A percentile compares a stretch with the other conserved stretches of the same genome.
phyloP scores from a whole-genome alignment of 2,797 vertebrate species.

The Channa striata region DNA sequence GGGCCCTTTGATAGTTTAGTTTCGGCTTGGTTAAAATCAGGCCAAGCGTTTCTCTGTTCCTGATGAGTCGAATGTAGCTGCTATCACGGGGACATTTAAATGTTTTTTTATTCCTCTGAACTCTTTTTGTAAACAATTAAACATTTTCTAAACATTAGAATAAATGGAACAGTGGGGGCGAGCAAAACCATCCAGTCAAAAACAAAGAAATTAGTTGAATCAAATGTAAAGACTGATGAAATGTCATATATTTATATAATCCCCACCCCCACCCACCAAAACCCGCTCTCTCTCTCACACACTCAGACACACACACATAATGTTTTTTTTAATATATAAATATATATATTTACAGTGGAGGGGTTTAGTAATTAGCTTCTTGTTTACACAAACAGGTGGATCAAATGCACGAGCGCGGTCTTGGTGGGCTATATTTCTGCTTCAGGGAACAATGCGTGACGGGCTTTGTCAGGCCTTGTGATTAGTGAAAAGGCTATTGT shows the following conservation, averaged over 20 bases:
- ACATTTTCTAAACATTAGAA: background rate
- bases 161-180: background rate
- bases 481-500: slow-evolving; percentile 85
- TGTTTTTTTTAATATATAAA: too few species aligned
- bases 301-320: slow-evolving; percentile 12
- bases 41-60: slow-evolving; percentile 5
- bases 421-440: slow-evolving; percentile 58
- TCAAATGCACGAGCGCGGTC: slow-evolving; percentile 33
- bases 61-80: slow-evolving; percentile 2
- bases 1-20: slow-evolving; percentile 57
- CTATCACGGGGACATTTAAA: background rate
- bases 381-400: slow-evolving; percentile 34
- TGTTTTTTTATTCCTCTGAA: background rate
- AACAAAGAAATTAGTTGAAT: slow-evolving; percentile 8
- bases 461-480: slow-evolving; percentile 76
- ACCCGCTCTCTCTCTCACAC: background rate
- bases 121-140: background rate
- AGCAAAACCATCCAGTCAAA: background rate
- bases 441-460: slow-evolving; percentile 69
- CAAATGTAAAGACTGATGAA: slow-evolving; percentile 62
- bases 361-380: slow-evolving; percentile 13
- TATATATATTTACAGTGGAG: slow-evolving; percentile 2
- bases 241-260: slow-evolving; percentile 45
- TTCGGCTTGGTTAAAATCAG: slow-evolving; percentile 25
- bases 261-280: background rate